Base-by-base conservation (phyloP, 2,888 invertebrate genomes). In the Shargacucullia verbasci region DNA sequence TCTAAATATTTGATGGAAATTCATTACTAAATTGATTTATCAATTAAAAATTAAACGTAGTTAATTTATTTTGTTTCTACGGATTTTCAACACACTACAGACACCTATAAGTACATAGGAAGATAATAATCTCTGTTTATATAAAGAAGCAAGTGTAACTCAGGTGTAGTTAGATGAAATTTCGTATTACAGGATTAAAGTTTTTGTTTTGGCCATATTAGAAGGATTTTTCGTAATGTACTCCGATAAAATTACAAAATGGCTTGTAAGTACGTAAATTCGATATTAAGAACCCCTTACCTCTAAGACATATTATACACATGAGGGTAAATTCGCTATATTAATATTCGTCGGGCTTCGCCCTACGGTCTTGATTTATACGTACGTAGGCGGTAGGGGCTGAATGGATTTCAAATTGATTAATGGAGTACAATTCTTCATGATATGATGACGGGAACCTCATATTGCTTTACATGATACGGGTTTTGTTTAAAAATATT, bases 381-480 rank as follows among this genome's bases (percentile, higher is more conserved):
- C 33, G 45, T 20, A 34, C 12, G 38, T 43, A 48, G 46, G 56
- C 25, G 38, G 47, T 41, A 52, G 40, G 54, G 44, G 31, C 14
- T 62, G 58, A 45, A 68, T 58, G 49, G 53, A 55, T 57, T 14
- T 59, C 39, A 57, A 58, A 60, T 61, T 74, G 69, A 74, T 64
- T 64, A 67, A 74, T 70, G 61, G 43, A 48, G 39, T 47, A 55
- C 56, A 58, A 73, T 76, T 64, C 66, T 58, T 76, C 55, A 65
- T 45, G 41, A 47, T 61, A 44, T 64, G 61, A 50, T 56, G 57
- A 49, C 41, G 52, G 47, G 48, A 59, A 53, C 43, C 35, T 55
- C 34, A 53, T 64, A 52, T 69, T 47, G 11, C 40, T 47, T 46
- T 40, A 66, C 37, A 44, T 39, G 45, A 49, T 47, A 56, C 12